Percentiles rank a stretch among this genome's conserved stretches.
Evolutionary conservation across 2,113 vertebrate genomes (phyloP).

Genomic region (Corythaixoides concolor): DNA sequence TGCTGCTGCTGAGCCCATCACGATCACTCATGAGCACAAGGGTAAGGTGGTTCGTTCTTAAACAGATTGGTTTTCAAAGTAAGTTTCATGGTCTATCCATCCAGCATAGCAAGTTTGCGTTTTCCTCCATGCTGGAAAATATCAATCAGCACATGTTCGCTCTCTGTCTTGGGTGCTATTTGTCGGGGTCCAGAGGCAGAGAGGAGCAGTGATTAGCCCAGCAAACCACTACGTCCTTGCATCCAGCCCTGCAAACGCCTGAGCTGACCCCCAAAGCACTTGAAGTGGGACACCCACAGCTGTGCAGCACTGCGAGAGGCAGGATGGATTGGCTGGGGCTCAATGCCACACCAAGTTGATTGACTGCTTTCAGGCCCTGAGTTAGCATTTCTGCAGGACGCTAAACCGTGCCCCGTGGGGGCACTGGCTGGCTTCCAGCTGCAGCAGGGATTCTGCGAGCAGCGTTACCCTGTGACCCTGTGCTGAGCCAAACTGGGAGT

Average conservation of each 20-base stretch:
- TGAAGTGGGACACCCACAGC: neutral
- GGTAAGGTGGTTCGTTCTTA: neutral
- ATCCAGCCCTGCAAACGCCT: neutral
- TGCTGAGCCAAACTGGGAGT: neutral
- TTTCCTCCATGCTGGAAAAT: neutral
- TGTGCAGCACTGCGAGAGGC: accelerated
- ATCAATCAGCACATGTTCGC: accelerated
- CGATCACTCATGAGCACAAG: neutral
- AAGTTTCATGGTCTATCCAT: neutral
- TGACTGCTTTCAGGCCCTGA: neutral
- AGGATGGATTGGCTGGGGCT: neutral
- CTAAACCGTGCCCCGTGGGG: accelerated
- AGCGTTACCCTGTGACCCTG: too few species aligned
- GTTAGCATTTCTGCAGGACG: neutral
- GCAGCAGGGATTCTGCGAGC: neutral
- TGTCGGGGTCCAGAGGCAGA: neutral
- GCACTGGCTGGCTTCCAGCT: neutral
- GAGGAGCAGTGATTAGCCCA: neutral
- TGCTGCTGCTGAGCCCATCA: accelerated
- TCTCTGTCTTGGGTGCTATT: neutral
- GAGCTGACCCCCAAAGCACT: accelerated
- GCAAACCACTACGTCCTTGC: neutral
- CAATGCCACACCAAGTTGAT: accelerated
- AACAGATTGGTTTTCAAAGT: neutral
- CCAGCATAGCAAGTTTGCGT: neutral